Evolutionary conservation across 2,113 vertebrate genomes (phyloP).

Genomic region (Halcyon malimbica): DNA sequence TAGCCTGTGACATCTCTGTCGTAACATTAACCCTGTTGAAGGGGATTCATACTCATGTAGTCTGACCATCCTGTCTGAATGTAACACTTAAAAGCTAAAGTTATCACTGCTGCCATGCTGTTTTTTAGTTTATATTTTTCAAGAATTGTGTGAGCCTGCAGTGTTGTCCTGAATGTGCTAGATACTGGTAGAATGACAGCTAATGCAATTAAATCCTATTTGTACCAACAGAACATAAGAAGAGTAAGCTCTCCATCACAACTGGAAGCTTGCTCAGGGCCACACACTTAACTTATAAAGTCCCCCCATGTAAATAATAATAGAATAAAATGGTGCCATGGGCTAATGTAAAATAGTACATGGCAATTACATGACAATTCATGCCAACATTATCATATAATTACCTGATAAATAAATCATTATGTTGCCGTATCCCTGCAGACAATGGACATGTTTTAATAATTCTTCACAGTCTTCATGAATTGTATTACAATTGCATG

Average conservation of each 20-base stretch:
- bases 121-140: neutral
- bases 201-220: neutral
- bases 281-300: neutral
- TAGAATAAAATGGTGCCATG: neutral
- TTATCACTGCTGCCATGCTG: neutral
- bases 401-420: neutral
- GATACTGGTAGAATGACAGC: neutral
- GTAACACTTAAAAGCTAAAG: neutral
- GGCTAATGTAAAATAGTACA: neutral
- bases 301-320: neutral
- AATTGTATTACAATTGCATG: neutral
- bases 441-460: neutral
- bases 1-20: neutral
- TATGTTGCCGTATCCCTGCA: neutral
- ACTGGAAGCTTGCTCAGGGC: neutral
- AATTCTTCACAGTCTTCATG: neutral
- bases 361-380: neutral
- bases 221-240: neutral
- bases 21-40: neutral
- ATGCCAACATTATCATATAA: neutral
- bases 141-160: neutral
- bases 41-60: fast-evolving
- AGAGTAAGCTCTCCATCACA: neutral
- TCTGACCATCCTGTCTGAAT: neutral
- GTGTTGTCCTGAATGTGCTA: neutral